Base-by-base conservation (phyloP, 2,113 vertebrate species). In the Sebastes schlegelii region DNA sequence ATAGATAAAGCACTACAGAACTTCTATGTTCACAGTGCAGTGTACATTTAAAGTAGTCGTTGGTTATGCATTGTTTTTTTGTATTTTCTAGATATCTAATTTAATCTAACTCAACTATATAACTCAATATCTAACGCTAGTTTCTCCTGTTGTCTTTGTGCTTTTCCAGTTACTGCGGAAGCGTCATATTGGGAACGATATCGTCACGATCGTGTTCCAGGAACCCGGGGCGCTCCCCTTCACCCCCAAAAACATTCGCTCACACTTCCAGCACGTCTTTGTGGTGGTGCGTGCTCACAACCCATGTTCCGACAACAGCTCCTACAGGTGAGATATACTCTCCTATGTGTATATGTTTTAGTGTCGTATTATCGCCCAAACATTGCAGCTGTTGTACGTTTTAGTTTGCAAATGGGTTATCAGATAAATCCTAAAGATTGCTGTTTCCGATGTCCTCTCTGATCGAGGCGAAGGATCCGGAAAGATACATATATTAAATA, bases 251-350 rank as follows among this genome's bases (percentile, higher is more conserved):
- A 99, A 99, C 93, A 99, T 99, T 74, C 97, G 98, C 6, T 99
- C 98, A 7, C 98, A 99, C 94, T 99, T 99, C 88, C 98, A 99
- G 93, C 98, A 99, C 0, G 98, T 99, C 55, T 99, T 99, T 10
- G 97, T 99, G 91, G 95, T 99, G 1, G 98, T 99, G 34, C 94
- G 95, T 48, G 97, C 94, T 7, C 97, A 99, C 48, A 94, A 91
- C 69, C 97, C 98, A 51, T 98, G 98, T 80, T 96, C 97, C 0
- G 98, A 99, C 69, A 96, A 94, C 21, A 96, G 97, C 84, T 97
- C 97, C 82, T 99, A 99, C 96, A 99, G 98, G 98, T 99, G 91
- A 93, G 91, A 48, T 26, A n/a, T 1, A 16, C 58, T 2, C 5
- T 1, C 14, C 4, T 9, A 1, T 13, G 9, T 16, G 0, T 49